Percentiles rank a stretch among this genome's conserved stretches.
phyloP scores from a whole-genome alignment of 2,113 vertebrate genomes.

The Puffinus mauretanicus region DNA sequence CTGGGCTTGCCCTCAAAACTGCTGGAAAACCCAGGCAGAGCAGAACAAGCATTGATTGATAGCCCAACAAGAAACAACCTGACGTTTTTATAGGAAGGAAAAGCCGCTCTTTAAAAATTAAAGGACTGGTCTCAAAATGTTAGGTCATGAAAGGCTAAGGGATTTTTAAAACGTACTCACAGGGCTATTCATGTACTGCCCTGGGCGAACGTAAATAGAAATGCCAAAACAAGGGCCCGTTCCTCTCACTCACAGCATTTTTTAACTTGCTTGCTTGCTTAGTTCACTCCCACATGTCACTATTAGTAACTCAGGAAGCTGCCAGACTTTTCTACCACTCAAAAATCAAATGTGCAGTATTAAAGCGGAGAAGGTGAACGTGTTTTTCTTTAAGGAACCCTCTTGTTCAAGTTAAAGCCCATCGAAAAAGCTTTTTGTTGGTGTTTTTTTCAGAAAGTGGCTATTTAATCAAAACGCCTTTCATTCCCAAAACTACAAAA shows the following conservation, averaged over 20 bases:
- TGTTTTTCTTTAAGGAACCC: neutral
- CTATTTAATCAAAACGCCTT: neutral
- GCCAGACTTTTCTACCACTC: neutral
- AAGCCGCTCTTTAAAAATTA: neutral
- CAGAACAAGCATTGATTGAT: neutral
- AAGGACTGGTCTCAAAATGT: neutral
- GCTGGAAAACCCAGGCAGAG: neutral
- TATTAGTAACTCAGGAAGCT: neutral
- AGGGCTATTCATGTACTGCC: neutral
- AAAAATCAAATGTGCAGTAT: neutral
- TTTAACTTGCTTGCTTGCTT: neutral
- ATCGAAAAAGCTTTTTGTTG: neutral
- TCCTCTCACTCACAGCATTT: neutral
- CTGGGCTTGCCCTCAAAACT: neutral
- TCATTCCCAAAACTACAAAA: neutral
- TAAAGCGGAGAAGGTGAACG: rapidly evolving
- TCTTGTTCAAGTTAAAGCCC: neutral
- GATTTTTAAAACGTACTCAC: rapidly evolving
- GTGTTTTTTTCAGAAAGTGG: neutral
- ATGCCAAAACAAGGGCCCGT: neutral
- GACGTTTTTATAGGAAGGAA: neutral
- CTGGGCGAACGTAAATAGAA: neutral
- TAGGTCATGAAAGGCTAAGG: neutral
- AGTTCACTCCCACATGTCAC: neutral
- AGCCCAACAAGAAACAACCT: neutral